Evolutionary conservation across 2,888 invertebrate species (phyloP), one percentile per base, ranked within the genome.

Genomic region (Augochlorella aurata): DNA sequence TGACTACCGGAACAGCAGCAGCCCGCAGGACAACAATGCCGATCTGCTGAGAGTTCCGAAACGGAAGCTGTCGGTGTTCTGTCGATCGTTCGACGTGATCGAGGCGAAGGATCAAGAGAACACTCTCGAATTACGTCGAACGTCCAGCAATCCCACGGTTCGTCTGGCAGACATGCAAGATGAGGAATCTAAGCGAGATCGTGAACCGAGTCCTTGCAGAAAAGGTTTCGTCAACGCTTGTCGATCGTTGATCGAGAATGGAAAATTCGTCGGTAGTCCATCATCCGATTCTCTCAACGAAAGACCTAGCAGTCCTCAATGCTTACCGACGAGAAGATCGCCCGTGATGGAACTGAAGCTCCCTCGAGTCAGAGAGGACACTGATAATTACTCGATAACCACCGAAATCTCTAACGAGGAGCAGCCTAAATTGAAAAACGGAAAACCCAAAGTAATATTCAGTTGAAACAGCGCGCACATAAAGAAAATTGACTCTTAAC

Each of bases 41-140:
- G 65, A 77, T n/a, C 18, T 68, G 7, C 10, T 70, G 5, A 52
- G 18, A 16, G 74, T 76, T 7, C 91, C 92, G 2, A 89, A 85
- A 58, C 79, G 92, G 54, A 92, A 92, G 72, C 61, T 90, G 7
- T 92, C 92, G 0, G 92, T 92, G 47, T 92, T 90, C 72, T 87
- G 88, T 49, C 89, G 92, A 10, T 89, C 92, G 7, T 92, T 91
- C 85, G 91, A 92, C 50, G 76, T 91, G 49, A 82, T 83, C 61
- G 44, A 69, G 1, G 52, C 82, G 54, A 49, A 50, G 47, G 74
- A 77, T 61, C 72, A 67, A 18, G 78, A 63, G 9, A 50, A 74
- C 18, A 65, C 18, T 38, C 12, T 75, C n/a, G 77, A 82, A 24
- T 76, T 82, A 10, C 82, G 68, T 24, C 80, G 85, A 8, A 84